Evolutionary conservation across 2,113 vertebrate species (phyloP).

Genomic region (Gavia stellata): DNA sequence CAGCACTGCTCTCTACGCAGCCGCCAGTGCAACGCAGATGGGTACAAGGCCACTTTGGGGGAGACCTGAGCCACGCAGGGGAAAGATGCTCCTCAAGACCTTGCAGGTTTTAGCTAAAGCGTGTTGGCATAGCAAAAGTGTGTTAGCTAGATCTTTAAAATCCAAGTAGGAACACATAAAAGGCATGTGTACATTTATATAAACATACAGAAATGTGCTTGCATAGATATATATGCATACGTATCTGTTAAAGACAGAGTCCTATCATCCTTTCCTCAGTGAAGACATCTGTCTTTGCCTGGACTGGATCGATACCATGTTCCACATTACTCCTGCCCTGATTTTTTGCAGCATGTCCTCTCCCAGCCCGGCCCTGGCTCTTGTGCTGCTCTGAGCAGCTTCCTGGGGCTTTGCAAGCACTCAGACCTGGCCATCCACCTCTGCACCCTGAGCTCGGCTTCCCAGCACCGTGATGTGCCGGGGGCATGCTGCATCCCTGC

Average conservation of each 20-base stretch:
- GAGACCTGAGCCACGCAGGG: not conserved
- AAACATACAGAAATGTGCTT: not conserved
- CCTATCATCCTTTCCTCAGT: rapidly evolving
- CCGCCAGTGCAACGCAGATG: rapidly evolving
- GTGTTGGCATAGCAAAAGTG: rapidly evolving
- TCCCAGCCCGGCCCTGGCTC: not conserved
- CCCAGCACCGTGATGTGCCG: rapidly evolving
- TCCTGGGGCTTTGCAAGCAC: rapidly evolving
- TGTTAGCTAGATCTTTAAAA: not conserved
- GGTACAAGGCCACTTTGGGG: not conserved
- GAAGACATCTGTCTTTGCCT: not conserved
- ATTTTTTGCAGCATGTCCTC: not conserved
- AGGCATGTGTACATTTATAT: rapidly evolving
- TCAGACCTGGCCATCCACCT: rapidly evolving
- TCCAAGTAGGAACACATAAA: rapidly evolving
- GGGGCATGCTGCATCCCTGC: not conserved
- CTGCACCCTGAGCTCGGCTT: rapidly evolving
- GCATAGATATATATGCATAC: rapidly evolving
- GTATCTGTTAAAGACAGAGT: not conserved
- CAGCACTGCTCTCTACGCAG: rapidly evolving
- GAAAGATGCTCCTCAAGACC: not conserved
- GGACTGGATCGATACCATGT: not conserved
- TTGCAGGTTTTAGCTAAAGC: not conserved
- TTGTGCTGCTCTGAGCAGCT: rapidly evolving
- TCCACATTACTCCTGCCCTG: not conserved